Base-by-base conservation (phyloP, 2,113 vertebrate genomes). In the Siniperca knerii region DNA sequence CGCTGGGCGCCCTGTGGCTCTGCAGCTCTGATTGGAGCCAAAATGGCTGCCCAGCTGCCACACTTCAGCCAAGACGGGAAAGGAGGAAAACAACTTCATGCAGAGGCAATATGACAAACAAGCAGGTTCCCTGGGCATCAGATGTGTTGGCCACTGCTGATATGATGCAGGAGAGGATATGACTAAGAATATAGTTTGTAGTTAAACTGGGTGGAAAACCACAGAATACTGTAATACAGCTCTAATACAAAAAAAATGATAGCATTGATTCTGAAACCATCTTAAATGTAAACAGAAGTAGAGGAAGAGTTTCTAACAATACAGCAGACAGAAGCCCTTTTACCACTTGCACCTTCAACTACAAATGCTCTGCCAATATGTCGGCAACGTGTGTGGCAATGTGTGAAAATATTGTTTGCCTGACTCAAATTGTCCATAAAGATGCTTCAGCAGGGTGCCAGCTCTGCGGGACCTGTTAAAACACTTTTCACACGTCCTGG, bases 1-100 rank as follows among this genome's bases (percentile, higher is more conserved):
- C 79, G 96, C 97, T 89, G 90, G 81, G 77, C 89, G 94, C 85
- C 95, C 76, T 9, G 44, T 0, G 46, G 81, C 82, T 86, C 70
- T 48, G 75, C 29, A 1, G 65, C 62, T 25, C 69, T 10, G 2
- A 23, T 11, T 35, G 3, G 71, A 92, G 82, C 87, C 90, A 89
- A 91, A 55, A 90, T 92, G 90, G 87, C 65, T 6, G 61, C 72
- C 60, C 16, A n/a, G 75, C 29, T 46, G 68, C 67, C 73, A 20
- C 37, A 8, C 58, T 64, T 44, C 55, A 71, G 71, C 54, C 44
- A 40, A 67, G 50, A 68, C 20, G 1, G 83, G 75, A 86, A 79
- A 82, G 50, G 60, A 70, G 29, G 68, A 37, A 83, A 80, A 76
- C 33, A 6, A 79, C 55, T 44, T 76, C 77, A 13, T 4, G 46